Percentiles rank a stretch among this genome's conserved stretches.
phyloP scores from a whole-genome alignment of 2,113 vertebrate species.

The Antechinus flavipes region DNA sequence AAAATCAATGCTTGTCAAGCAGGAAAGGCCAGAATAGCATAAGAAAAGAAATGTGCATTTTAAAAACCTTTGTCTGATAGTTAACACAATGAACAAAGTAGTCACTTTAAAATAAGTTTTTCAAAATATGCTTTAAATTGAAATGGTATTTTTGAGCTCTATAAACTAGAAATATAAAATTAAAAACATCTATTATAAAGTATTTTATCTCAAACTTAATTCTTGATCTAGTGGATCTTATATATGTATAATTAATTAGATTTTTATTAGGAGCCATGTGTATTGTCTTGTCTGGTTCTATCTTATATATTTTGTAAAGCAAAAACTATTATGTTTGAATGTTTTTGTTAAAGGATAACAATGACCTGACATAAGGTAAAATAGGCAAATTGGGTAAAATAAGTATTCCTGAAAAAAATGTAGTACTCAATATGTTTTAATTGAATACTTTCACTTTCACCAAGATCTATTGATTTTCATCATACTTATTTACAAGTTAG shows the following conservation, averaged over 20 bases:
- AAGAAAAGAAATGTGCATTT: constrained; percentile 2
- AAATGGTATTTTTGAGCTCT: not conserved
- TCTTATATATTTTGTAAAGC: too few relatives aligned
- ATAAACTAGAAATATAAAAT: not conserved
- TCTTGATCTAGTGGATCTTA: not conserved
- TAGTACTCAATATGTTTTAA: not conserved
- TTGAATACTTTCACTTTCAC: not conserved
- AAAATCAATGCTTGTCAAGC: constrained; percentile 56
- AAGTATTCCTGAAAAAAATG: not conserved
- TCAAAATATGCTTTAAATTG: not conserved
- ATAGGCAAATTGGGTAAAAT: not conserved
- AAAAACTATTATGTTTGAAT: too few relatives aligned
- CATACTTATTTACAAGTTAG: not conserved
- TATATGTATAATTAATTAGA: not conserved
- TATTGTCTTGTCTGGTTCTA: too few relatives aligned
- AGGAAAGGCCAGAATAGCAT: constrained; percentile 30
- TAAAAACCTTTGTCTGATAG: constrained; percentile 28
- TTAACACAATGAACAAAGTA: constrained; percentile 23
- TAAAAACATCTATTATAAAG: not conserved
- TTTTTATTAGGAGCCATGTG: not conserved
- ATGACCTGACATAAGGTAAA: too few relatives aligned
- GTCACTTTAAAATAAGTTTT: constrained; percentile 1
- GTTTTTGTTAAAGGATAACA: too few relatives aligned
- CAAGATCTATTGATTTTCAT: not conserved
- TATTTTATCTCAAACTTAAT: not conserved